These are phyloP conservation scores for Patiria miniata DNA, from an alignment of 35 echinoderm and acorn worm species.

Conservation along the genomic window DNA sequence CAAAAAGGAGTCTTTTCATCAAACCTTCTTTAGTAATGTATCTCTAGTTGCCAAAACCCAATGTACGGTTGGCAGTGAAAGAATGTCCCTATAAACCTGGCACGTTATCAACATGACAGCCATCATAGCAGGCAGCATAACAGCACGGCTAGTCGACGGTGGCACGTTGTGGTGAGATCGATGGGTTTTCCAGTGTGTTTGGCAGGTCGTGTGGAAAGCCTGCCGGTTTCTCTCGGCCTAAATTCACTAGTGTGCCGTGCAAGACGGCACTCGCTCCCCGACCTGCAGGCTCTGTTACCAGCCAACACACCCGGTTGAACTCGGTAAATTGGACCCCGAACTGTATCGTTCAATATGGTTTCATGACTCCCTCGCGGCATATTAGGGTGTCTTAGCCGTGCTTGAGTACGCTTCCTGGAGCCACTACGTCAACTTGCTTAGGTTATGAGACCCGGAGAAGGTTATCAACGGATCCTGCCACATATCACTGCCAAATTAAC, in stretches of 20 bases:
- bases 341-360: slow-evolving; percentile 25
- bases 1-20: no score
- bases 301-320: slow-evolving; percentile 22
- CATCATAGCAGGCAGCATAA: no score
- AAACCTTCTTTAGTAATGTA: no score
- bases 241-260: background rate
- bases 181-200: background rate
- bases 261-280: background rate
- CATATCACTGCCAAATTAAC: background rate
- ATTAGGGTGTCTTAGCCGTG: slow-evolving; percentile 7
- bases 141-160: no score
- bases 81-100: no score
- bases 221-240: background rate
- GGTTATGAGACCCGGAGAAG: background rate
- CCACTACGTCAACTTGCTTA: background rate
- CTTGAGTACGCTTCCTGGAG: slow-evolving; percentile 6
- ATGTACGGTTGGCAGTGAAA: no score
- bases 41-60: no score
- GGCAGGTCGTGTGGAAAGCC: slow-evolving; percentile 15
- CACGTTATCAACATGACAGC: no score
- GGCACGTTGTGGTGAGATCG: background rate
- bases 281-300: background rate
- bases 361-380: slow-evolving; percentile 18
- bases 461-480: background rate
- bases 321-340: slow-evolving; percentile 8